phyloP scores from a whole-genome alignment of 2,113 vertebrate genomes.

The Cyphotilapia sp. region DNA sequence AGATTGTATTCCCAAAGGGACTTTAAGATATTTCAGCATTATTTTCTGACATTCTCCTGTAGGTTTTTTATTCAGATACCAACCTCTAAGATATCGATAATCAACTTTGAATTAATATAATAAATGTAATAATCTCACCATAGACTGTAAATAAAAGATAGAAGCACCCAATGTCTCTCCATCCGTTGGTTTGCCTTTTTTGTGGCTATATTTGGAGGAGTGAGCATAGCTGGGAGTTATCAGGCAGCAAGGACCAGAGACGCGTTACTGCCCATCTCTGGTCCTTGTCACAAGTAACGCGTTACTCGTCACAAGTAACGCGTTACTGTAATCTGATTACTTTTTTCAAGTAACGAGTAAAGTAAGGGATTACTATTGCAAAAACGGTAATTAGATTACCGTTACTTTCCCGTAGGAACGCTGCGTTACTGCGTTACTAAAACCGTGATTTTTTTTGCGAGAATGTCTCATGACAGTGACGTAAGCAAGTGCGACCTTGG shows the following conservation, averaged over 20 bases:
- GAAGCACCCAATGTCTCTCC: background rate
- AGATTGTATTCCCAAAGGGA: background rate
- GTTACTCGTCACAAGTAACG: too few species aligned
- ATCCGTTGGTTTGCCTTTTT: background rate
- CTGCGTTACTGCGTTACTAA: too few species aligned
- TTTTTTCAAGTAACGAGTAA: too few species aligned
- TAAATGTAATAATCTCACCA: background rate
- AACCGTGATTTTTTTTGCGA: too few species aligned
- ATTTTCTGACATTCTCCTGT: background rate
- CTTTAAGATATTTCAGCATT: background rate
- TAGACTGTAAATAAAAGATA: background rate
- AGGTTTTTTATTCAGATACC: background rate
- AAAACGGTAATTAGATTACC: too few species aligned
- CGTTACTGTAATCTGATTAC: too few species aligned
- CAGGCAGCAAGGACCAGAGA: background rate
- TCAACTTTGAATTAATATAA: background rate
- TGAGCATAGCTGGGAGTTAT: background rate
- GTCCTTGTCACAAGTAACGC: too few species aligned
- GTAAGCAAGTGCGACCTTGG: too few species aligned
- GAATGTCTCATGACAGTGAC: too few species aligned
- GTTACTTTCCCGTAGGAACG: too few species aligned
- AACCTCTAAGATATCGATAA: background rate
- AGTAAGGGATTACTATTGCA: too few species aligned
- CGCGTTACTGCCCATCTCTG: too few species aligned
- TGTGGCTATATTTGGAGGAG: background rate